Evolutionary conservation across 2,888 invertebrate genomes (phyloP).

Genomic region (Epinotia nisella): DNA sequence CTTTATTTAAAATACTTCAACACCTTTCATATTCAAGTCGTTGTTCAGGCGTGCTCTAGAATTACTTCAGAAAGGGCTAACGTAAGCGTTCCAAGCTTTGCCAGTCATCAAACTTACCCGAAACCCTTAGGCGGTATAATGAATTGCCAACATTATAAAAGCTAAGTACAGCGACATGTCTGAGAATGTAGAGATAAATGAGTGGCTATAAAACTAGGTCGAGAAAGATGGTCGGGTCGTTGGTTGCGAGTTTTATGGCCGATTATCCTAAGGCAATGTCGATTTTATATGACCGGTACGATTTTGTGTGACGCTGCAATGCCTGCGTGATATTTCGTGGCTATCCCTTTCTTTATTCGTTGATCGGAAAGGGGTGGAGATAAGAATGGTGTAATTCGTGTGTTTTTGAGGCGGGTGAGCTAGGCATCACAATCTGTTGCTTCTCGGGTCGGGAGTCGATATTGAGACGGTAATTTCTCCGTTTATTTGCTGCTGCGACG

Average conservation of each 20-base stretch:
- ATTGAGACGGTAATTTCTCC: conserved; percentile 62
- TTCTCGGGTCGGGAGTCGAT: conserved; percentile 48
- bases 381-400: not conserved
- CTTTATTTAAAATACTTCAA: not conserved
- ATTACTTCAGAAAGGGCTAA: conserved; percentile 13
- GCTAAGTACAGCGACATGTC: conserved; percentile 33
- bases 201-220: conserved; percentile 55
- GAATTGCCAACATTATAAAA: conserved; percentile 38
- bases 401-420: conserved; percentile 29
- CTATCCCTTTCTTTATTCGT: conserved; percentile 18
- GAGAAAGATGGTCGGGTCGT: conserved; percentile 49
- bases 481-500: conserved; percentile 57
- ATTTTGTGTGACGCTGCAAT: conserved; percentile 22
- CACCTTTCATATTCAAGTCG: not conserved
- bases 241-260: conserved; percentile 58
- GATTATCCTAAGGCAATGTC: conserved; percentile 46
- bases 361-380: conserved; percentile 13
- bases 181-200: conserved; percentile 58
- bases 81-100: conserved; percentile 6
- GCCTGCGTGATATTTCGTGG: conserved; percentile 9
- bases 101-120: conserved; percentile 13
- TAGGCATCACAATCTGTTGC: conserved; percentile 51
- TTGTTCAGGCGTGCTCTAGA: conserved; percentile 9
- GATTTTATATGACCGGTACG: conserved; percentile 43
- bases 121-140: conserved; percentile 14